Conservation (phyloP, 2,888 invertebrate genomes). For the Dyspetes luteomarginatus region DNA sequence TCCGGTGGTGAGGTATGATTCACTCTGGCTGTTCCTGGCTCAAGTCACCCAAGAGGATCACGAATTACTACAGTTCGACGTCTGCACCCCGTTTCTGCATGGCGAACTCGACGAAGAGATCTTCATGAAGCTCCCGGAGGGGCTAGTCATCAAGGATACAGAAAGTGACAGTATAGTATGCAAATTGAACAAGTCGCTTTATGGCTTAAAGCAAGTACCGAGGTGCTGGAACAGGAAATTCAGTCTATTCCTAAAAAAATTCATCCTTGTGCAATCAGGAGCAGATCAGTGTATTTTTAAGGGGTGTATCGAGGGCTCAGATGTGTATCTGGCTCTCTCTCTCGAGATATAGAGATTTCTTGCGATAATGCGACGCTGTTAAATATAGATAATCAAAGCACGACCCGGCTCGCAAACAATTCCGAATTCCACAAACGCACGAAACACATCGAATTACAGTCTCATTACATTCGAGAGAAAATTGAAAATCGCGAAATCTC, state of each 20-base stretch:
- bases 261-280: constrained; percentile 19
- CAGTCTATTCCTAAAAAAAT: constrained; percentile 43
- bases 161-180: constrained; percentile 43
- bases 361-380: too few species aligned
- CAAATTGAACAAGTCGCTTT: constrained; percentile 1
- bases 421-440: too few species aligned
- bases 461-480: too few species aligned
- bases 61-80: too few species aligned
- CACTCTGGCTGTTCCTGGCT: not conserved
- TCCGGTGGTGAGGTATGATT: constrained; percentile 6
- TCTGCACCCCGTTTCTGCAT: too few species aligned
- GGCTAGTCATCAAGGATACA: not conserved
- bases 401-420: too few species aligned
- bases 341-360: too few species aligned
- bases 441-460: too few species aligned
- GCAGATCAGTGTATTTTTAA: constrained; percentile 44
- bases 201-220: constrained; percentile 58
- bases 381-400: too few species aligned
- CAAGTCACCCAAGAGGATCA: not conserved
- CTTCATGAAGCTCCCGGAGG: too few species aligned
- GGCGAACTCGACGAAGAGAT: too few species aligned
- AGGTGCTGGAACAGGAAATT: constrained; percentile 59
- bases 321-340: constrained; percentile 41
- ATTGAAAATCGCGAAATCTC: too few species aligned
- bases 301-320: constrained; percentile 5